Percentiles rank a stretch among this genome's conserved stretches.
Conservation (phyloP, 2,113 vertebrate genomes). For the Peromyscus polionotus region DNA sequence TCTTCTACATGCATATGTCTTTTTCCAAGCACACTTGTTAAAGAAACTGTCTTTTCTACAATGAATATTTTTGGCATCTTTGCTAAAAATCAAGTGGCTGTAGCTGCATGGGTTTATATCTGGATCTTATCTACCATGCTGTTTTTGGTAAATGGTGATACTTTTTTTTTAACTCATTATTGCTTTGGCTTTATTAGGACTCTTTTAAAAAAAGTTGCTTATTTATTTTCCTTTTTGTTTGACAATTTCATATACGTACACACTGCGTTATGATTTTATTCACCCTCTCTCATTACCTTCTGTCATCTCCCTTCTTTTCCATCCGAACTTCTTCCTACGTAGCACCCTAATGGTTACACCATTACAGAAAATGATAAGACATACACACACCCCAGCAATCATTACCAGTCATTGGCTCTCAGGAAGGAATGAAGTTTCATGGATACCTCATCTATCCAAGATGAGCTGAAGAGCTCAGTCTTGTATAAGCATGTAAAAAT, state of each 20-base stretch:
- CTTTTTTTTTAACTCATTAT: not conserved
- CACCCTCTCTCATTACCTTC: not conserved
- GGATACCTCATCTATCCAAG: not conserved
- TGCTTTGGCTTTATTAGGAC: not conserved
- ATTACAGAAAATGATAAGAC: not conserved
- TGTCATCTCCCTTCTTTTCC: not conserved
- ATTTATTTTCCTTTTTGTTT: not conserved
- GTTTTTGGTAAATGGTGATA: not conserved
- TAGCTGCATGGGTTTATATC: not conserved
- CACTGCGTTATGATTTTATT: not conserved
- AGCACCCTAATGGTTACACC: not conserved
- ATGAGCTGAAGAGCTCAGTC: not conserved
- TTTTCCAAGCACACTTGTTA: not conserved
- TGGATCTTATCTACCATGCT: not conserved
- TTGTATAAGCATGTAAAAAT: not conserved
- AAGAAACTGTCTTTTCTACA: not conserved
- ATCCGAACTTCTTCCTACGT: not conserved
- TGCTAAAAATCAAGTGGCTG: not conserved
- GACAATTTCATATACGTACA: not conserved
- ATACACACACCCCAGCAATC: not conserved
- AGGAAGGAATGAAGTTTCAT: not conserved
- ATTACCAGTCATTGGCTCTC: not conserved
- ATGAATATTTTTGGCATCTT: not conserved
- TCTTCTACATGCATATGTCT: not conserved
- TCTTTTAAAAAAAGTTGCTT: not conserved